Percentiles rank a stretch among this genome's conserved stretches.
Evolutionary conservation across 2,113 vertebrate species (phyloP).

Genomic region (Andinoacara biseriatus): DNA sequence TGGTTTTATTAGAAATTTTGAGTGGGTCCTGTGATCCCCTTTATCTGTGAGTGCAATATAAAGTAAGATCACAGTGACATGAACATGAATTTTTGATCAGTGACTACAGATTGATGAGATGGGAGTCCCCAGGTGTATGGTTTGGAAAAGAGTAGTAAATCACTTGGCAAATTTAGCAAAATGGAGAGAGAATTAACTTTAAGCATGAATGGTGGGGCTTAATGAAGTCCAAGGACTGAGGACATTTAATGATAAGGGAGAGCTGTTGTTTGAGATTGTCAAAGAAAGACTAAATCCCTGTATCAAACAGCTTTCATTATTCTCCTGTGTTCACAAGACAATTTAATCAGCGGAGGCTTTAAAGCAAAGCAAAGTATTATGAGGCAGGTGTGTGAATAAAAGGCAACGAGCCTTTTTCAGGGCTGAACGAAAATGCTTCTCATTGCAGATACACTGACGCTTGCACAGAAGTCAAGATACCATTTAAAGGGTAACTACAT

Average conservation of each 20-base stretch:
- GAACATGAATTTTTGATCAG: constrained; percentile 15
- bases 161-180: constrained; percentile 64
- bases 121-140: constrained; percentile 26
- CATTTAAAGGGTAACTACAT: background rate
- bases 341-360: constrained; percentile 44
- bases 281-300: constrained; percentile 53
- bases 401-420: constrained; percentile 1
- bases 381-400: constrained; percentile 26
- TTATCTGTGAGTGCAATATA: background rate
- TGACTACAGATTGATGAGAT: constrained; percentile 45
- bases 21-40: background rate
- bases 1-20: background rate
- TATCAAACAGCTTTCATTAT: constrained; percentile 62
- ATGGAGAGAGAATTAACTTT: constrained; percentile 66
- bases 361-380: constrained; percentile 36
- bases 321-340: constrained; percentile 54
- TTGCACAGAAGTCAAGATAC: background rate
- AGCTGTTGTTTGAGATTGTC: constrained; percentile 71
- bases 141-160: constrained; percentile 55
- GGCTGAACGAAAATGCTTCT: background rate
- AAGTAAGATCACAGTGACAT: constrained; percentile 14
- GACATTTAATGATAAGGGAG: constrained; percentile 69
- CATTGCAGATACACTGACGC: background rate
- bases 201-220: constrained; percentile 66
- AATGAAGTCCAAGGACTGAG: constrained; percentile 63